phyloP scores from a whole-genome alignment of 92 coral and sea anemone species.

The Virgularia gustaviana region DNA sequence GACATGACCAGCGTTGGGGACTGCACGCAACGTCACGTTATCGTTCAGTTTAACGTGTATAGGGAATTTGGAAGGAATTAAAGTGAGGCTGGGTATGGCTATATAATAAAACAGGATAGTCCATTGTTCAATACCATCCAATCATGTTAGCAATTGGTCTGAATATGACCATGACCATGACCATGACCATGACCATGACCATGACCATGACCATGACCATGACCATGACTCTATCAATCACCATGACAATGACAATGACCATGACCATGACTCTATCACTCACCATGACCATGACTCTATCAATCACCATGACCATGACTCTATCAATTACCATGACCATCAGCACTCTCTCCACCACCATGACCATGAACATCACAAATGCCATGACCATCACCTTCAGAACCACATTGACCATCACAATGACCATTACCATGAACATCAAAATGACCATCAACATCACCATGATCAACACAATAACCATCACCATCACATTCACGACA shows the following conservation, averaged over 20 bases:
- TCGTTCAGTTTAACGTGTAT: too few species aligned
- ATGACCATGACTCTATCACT: not conserved
- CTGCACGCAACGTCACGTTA: too few species aligned
- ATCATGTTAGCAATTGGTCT: too few species aligned
- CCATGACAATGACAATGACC: slow-evolving; percentile 6
- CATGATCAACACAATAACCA: not conserved
- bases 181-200: slow-evolving; percentile 9
- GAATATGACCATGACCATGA: not conserved
- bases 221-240: not conserved
- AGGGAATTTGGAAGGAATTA: too few species aligned
- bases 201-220: not conserved
- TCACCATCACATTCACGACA: slow-evolving; percentile 8
- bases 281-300: not conserved
- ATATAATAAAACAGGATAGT: too few species aligned
- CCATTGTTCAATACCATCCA: too few species aligned
- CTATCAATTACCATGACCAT: not conserved
- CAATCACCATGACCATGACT: not conserved
- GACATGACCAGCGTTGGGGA: too few species aligned
- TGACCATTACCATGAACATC: not conserved
- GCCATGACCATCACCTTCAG: not conserved
- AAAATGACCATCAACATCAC: not conserved
- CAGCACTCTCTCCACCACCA: not conserved
- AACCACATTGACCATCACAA: not conserved
- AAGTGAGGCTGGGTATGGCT: too few species aligned
- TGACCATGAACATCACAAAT: not conserved